Percentiles rank a stretch among this genome's conserved stretches.
Conservation (phyloP, 2,888 invertebrate genomes). For the Magallana nippona region DNA sequence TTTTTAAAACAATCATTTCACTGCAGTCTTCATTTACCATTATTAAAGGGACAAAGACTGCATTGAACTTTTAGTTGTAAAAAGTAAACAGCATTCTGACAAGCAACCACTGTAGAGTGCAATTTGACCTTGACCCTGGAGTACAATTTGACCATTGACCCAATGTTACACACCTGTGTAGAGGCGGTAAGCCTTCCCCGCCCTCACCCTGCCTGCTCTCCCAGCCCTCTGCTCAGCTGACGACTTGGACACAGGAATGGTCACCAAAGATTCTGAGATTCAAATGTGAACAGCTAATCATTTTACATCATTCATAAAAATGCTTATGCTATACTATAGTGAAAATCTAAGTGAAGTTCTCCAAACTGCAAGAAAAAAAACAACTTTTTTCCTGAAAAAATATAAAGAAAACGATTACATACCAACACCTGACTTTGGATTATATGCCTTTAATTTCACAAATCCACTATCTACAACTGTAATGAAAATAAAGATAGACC, state of each 20-base stretch:
- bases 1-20: too few relatives aligned
- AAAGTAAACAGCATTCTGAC: too few relatives aligned
- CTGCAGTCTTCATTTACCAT: too few relatives aligned
- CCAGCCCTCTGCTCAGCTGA: constrained; percentile 96
- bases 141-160: neutral
- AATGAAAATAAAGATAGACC: constrained; percentile 65
- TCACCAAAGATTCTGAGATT: constrained; percentile 83
- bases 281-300: neutral
- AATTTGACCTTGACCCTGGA: too few relatives aligned
- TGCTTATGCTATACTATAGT: too few relatives aligned
- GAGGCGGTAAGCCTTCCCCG: constrained; percentile 86
- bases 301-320: neutral
- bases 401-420: constrained; percentile 43
- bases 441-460: constrained; percentile 95
- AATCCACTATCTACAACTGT: constrained; percentile 97
- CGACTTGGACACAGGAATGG: constrained; percentile 91
- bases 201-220: constrained; percentile 90
- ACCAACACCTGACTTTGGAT: constrained; percentile 88
- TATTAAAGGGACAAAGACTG: too few relatives aligned
- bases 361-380: too few relatives aligned
- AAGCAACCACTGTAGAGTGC: too few relatives aligned
- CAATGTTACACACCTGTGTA: constrained; percentile 67
- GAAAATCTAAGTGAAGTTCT: too few relatives aligned
- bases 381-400: too few relatives aligned
- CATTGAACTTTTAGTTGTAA: too few relatives aligned